Base-by-base conservation (phyloP, 2,888 invertebrate species). In the Mylabris sibirica region DNA sequence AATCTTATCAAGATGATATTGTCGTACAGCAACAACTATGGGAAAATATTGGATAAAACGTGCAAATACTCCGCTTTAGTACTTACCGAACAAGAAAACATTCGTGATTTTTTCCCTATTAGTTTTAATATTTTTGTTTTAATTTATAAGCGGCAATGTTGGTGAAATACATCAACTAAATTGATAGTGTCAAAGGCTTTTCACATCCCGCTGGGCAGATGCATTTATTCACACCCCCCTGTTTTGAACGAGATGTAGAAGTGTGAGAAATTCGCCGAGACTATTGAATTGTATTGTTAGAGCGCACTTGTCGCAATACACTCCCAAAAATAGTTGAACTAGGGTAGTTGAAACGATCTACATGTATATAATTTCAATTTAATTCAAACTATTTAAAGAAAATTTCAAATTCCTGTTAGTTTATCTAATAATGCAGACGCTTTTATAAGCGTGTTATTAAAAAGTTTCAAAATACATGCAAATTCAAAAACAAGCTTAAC, bases 381-480 rank as follows among this genome's bases (percentile, higher is more conserved):
- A 24, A 24, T 14, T 24, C 1, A 5, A 24, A 57, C 24, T 24
- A 57, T 11, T 53, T 17, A 49, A 49, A 6, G n/a, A 49, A 49
- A 49, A 22, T 49, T 17, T 41, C n/a, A 24, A 12, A 11, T 5
- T 14, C 1, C 12, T 57, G 57, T 57, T 57, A 20, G 57, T 20
- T n/a, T 20, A 8, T n/a, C 20, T 20, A 20, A 49, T 44, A 44
- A 44, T 22, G 20, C 9, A 8, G 49, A 1, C 17, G 11, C 14
- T 41, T 17, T 49, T 24, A 3, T 57, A 57, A 57, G 24, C 12
- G 4, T 12, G 64, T 69, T 77, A 79, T 81, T 81, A 79, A 81
- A 80, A 80, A 79, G 75, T 80, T 81, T 76, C 73, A 74, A 77
- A 77, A 77, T 77, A 79, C 79, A 80, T 80, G 79, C 78, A 73